Conservation (phyloP, 2,113 vertebrate genomes). For the Corythaixoides concolor region DNA sequence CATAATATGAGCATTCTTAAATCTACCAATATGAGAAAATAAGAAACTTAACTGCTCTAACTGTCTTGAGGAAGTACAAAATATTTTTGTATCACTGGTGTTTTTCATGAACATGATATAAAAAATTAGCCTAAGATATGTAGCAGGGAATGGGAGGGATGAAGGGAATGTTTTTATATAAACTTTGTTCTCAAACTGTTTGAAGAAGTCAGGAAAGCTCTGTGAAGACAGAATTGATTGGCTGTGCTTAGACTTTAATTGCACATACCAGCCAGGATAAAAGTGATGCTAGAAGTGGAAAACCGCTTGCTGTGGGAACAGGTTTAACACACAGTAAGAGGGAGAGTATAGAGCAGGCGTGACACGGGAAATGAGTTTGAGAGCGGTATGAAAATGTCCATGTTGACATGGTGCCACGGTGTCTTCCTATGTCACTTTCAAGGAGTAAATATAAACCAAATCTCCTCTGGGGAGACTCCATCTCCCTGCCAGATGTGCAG, state of each 20-base stretch:
- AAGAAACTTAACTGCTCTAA: not conserved
- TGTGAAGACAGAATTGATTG: not conserved
- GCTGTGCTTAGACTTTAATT: not conserved
- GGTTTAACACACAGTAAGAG: not conserved
- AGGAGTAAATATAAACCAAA: not conserved
- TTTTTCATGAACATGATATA: not conserved
- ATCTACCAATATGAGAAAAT: not conserved
- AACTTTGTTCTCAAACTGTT: not conserved
- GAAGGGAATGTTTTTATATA: not conserved
- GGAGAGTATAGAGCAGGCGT: not conserved
- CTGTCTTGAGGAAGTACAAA: not conserved
- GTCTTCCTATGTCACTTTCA: not conserved
- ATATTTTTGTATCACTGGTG: not conserved
- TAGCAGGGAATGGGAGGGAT: not conserved
- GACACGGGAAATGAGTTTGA: not conserved
- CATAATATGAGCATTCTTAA: not conserved
- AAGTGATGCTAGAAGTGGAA: not conserved
- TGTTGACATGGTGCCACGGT: not conserved
- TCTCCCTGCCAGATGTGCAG: not conserved
- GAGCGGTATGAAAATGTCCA: not conserved
- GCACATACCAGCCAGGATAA: not conserved
- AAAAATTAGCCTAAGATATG: not conserved
- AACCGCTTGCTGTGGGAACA: not conserved
- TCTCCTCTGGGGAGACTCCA: not conserved
- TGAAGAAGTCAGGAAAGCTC: not conserved